Conservation (phyloP, 2,888 invertebrate species). For the Drosophila nr. perissopoda region DNA sequence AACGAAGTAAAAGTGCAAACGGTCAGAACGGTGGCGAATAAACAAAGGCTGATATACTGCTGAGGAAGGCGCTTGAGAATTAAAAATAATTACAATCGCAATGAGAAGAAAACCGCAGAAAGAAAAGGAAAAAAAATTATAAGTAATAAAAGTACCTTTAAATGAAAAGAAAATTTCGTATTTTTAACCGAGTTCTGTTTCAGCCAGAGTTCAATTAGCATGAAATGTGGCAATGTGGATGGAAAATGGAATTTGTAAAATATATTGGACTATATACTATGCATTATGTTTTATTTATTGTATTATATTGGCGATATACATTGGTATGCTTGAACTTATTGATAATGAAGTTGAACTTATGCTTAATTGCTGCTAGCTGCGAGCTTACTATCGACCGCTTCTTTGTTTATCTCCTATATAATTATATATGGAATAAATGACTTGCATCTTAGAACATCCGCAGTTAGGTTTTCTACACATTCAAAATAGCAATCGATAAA, state of each 20-base stretch:
- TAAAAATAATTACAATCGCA: conserved; percentile 64
- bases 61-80: conserved; percentile 35
- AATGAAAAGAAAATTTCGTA: not conserved
- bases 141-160: not conserved
- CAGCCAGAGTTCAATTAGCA: not conserved
- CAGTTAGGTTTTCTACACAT: not conserved
- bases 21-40: not conserved
- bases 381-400: not conserved
- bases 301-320: not conserved
- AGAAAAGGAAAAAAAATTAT: not conserved
- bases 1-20: conserved; percentile 13
- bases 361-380: not conserved
- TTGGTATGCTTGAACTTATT: not conserved
- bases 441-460: not conserved
- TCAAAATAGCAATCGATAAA: not conserved
- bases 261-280: no score
- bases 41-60: no score
- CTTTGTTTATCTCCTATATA: not conserved
- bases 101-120: conserved; percentile 25
- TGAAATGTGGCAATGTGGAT: not conserved
- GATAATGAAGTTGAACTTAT: not conserved
- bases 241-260: not conserved
- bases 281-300: not conserved
- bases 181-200: not conserved
- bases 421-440: not conserved